Base-by-base conservation (phyloP, 2,888 invertebrate species). In the Ctenicera cuprea region DNA sequence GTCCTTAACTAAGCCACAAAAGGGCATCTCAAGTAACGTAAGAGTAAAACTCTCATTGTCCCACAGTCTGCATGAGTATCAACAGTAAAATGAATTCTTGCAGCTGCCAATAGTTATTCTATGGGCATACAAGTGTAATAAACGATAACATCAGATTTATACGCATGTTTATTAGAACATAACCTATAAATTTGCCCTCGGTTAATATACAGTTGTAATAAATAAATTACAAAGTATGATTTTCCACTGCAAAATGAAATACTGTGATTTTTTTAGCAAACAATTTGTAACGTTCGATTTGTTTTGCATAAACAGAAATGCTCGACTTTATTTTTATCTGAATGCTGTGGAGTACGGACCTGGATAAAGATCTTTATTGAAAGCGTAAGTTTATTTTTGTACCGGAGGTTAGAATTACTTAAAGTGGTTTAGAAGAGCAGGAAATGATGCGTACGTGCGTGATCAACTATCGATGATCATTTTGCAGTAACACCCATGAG, bases 61-160 rank as follows among this genome's bases (percentile, higher is more conserved):
- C 54, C 54, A 14, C 54, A 54, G 30, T 16, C 41, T 41, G 20
- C 50, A 18, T 30, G 12, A 45, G 45, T 16, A 45, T n/a, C 54
- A 12, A 30, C 26, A 14, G 30, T 16, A 30, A 30, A 59, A 73
- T 73, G 61, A 73, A 61, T 67, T 63, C 72, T 18, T 66, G 37
- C 48, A 50, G 59, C 50, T 71, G 62, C 76, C 75, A 73, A 77
- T 75, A 75, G 63, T 63, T 73, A 75, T 77, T 79, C 69, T 75
- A 73, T 72, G 74, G 69, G 68, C 74, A 54, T 78, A 76, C 77
- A 69, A 77, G 70, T 65, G 77, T 67, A 78, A 79, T 79, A 78
- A 78, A 79, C 76, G 79, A 79, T 79, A 79, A 79, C 76, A 78
- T 78, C 78, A 77, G 72, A 78, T 78, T 78, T 77, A 80, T 77